These are phyloP conservation scores for Eustalomyia histrio DNA, from an alignment of 2,888 invertebrate species.

Conservation along the genomic window DNA sequence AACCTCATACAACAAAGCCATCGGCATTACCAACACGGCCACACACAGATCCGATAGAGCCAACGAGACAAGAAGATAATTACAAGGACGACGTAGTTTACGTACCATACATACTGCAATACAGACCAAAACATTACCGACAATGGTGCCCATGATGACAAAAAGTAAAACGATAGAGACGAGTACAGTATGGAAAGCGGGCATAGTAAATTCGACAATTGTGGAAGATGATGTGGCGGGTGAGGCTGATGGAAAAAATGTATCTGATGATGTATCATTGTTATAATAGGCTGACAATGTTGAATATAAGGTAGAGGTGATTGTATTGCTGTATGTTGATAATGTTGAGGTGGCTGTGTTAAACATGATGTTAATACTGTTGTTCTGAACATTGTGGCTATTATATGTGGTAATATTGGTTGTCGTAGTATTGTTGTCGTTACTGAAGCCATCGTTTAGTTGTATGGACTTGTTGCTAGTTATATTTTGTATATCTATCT, in stretches of 20 bases:
- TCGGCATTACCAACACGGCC: conserved; percentile 97
- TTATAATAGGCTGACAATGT: conserved; percentile 27
- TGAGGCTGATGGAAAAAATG: conserved; percentile 23
- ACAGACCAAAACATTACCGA: conserved; percentile 96
- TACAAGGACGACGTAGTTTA: conserved; percentile 92
- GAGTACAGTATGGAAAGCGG: conserved; percentile 82
- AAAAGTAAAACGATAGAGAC: conserved; percentile 86
- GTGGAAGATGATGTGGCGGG: conserved; percentile 9
- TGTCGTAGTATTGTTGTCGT: neutral
- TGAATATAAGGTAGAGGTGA: conserved; percentile 46
- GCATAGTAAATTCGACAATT: conserved; percentile 71
- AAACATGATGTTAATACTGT: conserved; percentile 29
- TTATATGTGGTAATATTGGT: conserved; percentile 4
- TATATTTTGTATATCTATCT: conserved; percentile 50
- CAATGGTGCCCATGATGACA: conserved; percentile 89
- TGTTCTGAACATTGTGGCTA: conserved; percentile 24
- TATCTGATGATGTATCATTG: conserved; percentile 31
- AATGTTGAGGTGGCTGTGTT: conserved; percentile 24
- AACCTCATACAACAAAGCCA: conserved; percentile 96
- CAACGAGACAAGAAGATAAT: conserved; percentile 94
- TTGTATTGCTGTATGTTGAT: conserved; percentile 20
- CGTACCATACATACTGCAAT: conserved; percentile 97
- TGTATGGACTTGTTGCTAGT: conserved; percentile 44
- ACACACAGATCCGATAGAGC: conserved; percentile 98
- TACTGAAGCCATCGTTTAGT: conserved; percentile 37